A percentile compares a stretch with the other conserved stretches of the same genome.
These are phyloP conservation scores for Odontothrips loti DNA, from an alignment of 2,888 invertebrate genomes.

Conservation along the genomic window DNA sequence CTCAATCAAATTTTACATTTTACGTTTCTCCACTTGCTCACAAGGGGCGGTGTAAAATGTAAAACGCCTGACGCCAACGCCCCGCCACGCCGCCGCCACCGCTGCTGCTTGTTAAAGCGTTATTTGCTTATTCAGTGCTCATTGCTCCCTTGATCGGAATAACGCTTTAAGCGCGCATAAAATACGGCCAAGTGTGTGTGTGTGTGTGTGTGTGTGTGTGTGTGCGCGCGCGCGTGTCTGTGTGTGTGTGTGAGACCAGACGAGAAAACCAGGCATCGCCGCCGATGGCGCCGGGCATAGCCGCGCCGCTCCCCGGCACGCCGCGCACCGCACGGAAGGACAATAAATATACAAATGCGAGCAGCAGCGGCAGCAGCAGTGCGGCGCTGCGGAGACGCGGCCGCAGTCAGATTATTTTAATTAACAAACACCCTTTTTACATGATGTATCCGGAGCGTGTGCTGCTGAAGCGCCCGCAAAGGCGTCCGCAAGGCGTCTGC, in stretches of 20 bases:
- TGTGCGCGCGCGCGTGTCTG: too few species aligned
- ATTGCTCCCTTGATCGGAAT: not conserved
- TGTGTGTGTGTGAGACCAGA: too few species aligned
- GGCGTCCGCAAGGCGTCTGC: not conserved
- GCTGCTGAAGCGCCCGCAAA: not conserved
- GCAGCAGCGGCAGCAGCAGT: not conserved
- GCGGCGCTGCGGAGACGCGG: not conserved
- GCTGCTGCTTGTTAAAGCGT: not conserved
- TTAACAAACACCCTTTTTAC: constrained; percentile 21
- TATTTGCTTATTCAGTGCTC: not conserved
- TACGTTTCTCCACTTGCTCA: too few species aligned
- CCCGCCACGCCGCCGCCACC: too few species aligned
- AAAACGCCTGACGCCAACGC: too few species aligned
- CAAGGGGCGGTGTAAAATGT: too few species aligned
- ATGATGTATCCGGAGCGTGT: constrained; percentile 11
- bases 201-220: too few species aligned
- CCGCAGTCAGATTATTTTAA: not conserved
- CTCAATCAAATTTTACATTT: too few species aligned
- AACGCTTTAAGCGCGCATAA: not conserved
- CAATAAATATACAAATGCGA: not conserved
- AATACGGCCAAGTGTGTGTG: not conserved
- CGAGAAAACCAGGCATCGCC: not conserved
- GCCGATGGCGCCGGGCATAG: not conserved
- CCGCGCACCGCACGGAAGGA: not conserved
- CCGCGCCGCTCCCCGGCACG: not conserved